Base-by-base conservation (phyloP, 2,797 vertebrate genomes). In the Mastacembelus armatus region DNA sequence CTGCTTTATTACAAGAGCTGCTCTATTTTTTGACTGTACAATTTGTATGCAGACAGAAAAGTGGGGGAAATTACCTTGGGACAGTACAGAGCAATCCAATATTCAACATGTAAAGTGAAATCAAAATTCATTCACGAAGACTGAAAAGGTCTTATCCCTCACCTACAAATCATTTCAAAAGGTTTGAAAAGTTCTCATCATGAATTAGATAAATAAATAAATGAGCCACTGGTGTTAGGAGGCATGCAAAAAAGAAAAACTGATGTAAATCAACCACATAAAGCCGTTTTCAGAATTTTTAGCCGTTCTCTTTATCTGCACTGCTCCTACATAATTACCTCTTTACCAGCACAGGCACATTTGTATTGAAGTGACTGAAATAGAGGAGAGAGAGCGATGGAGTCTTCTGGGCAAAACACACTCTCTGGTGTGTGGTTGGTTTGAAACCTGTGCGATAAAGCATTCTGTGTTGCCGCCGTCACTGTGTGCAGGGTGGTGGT, bases 381-480 rank as follows among this genome's bases (percentile, higher is more conserved):
- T 2, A 43, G 15, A 42, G 30, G 15, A 50, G 27, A 29, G 29
- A 35, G 22, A 36, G 3, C 27, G 43, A 24, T 35, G 43, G 24
- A 47, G 54, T 15, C 66, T 80, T 42, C 24, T 27, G 45, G 73
- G 26, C 24, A 33, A 50, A 81, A 48, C 11, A 61, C 38, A 11
- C 12, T 54, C 63, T 63, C 45, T 42, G 39, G 78, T 77, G 59
- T 50, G 50, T 71, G 81, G 76, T 29, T 75, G 66, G 81, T 81
- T 77, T 70, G 14, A 78, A 83, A 64, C 61, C 33, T 40, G 63
- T n/a, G 7, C 16, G 9, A 49, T 54, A 66, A 71, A 70, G 48
- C 33, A 27, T 19, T 67, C 21, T 55, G 65, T 65, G 47, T 49
- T 29, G 14, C 27, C 58, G 71, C 35, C 60, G 51, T 64, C 75